These are phyloP conservation scores for Tenthredo amoena DNA, from an alignment of 2,888 invertebrate genomes.

Conservation along the genomic window DNA sequence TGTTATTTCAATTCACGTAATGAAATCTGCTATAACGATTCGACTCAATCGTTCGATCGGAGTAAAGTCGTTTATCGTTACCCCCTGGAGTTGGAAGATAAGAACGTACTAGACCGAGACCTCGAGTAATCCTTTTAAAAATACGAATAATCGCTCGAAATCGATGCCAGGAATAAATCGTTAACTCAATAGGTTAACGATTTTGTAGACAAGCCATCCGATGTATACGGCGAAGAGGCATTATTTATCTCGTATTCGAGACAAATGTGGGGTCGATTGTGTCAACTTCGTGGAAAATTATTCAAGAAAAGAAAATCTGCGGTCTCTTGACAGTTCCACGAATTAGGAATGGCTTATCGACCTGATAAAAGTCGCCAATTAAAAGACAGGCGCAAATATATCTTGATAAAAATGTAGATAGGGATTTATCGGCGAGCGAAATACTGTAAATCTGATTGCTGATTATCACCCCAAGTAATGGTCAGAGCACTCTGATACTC, in stretches of 20 bases:
- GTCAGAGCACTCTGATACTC: background rate
- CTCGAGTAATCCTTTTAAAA: background rate
- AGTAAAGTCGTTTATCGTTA: background rate
- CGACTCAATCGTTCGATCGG: background rate
- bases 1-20: background rate
- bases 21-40: background rate
- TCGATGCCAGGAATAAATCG: background rate
- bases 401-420: constrained; percentile 70
- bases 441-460: constrained; percentile 17
- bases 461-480: constrained; percentile 17
- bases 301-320: background rate
- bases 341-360: constrained; percentile 66
- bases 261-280: background rate
- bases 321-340: constrained; percentile 49
- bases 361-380: constrained; percentile 69
- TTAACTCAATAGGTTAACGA: background rate
- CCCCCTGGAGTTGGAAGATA: background rate
- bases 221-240: no score
- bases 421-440: constrained; percentile 70
- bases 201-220: background rate
- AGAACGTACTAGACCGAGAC: background rate
- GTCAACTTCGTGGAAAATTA: background rate
- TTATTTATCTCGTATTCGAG: background rate
- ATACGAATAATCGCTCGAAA: background rate
- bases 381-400: constrained; percentile 60